A percentile compares a stretch with the other conserved stretches of the same genome.
These are phyloP conservation scores for Hydrophis major DNA, from an alignment of 2,797 vertebrate species.

Conservation along the genomic window DNA sequence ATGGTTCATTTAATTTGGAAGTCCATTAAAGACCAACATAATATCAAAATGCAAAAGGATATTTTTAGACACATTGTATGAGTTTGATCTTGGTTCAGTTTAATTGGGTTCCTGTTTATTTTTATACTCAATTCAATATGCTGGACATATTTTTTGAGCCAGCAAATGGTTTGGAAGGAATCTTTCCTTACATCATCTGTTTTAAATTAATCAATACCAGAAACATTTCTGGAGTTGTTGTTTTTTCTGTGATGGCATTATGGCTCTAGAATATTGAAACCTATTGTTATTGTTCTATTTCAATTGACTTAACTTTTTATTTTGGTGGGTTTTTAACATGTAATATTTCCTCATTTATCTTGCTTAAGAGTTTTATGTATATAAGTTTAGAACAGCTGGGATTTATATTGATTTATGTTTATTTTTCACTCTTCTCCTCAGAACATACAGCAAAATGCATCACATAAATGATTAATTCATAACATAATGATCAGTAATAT, in stretches of 20 bases:
- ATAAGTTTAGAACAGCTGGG: neutral
- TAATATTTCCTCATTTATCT: neutral
- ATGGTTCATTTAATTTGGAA: neutral
- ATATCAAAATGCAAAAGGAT: neutral
- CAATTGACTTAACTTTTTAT: neutral
- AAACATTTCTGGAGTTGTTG: neutral
- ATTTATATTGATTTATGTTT: neutral
- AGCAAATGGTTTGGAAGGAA: neutral
- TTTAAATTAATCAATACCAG: neutral
- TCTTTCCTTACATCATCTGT: neutral
- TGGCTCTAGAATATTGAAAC: neutral
- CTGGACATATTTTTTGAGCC: neutral
- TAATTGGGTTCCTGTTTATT: neutral
- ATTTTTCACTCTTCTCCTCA: neutral
- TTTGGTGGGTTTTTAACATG: neutral
- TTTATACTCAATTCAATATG: neutral
- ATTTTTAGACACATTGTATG: neutral
- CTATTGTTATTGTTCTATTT: neutral
- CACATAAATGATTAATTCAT: neutral
- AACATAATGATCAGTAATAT: neutral
- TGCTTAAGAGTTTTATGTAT: neutral
- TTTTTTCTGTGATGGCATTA: neutral
- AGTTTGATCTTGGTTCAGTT: neutral
- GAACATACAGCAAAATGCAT: neutral
- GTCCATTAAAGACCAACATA: neutral